Evolutionary conservation across 92 coral and sea anemone species (phyloP), one percentile per base, ranked within the genome.

Genomic region (Porites rus): DNA sequence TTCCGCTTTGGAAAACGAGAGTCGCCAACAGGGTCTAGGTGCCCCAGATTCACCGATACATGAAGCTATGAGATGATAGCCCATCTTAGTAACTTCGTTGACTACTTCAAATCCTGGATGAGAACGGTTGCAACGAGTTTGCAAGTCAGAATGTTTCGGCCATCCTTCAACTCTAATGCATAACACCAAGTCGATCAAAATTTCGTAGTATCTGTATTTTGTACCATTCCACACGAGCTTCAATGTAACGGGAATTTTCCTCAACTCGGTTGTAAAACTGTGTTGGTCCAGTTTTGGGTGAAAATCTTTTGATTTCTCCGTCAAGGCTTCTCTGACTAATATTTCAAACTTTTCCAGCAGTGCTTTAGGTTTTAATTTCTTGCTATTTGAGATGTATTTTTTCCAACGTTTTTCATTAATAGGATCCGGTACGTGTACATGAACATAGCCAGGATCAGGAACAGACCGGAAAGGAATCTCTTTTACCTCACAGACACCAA

Each of bases 1-100:
- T 78, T 90, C 93, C 8, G 93, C 88, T 16, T 58, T 70, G 25
- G 93, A 90, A 53, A 90, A 90, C 1, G 93, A 90, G 21, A 90
- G 65, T 1, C 93, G 91, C 93, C 93, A 90, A 46, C 93, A 90
- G 6, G 93, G 88, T 16, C 78, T 68, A 1, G 76, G 80, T n/a
- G 64, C 66, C 2, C 93, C 93, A 11, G 93, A 82, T 43, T 90
- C 91, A 6, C 93, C 91, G 75, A 90, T 90, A 20, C 84, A 76
- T 7, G 93, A 87, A 7, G 93, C 93, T 19, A 90, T 80, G 4
- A 90, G 84, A 63, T 90, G 93, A 54, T 76, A 82, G 0, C 93
- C 93, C 6, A 28, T 65, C 64, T 77, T 28, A 11, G 53, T 76
- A 1, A 51, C 93, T 54, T 87, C 22, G 1, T 31, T 62, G 18